Base-by-base conservation (phyloP, 1,140 invertebrate genomes). In the Globodera ellingtonae region DNA sequence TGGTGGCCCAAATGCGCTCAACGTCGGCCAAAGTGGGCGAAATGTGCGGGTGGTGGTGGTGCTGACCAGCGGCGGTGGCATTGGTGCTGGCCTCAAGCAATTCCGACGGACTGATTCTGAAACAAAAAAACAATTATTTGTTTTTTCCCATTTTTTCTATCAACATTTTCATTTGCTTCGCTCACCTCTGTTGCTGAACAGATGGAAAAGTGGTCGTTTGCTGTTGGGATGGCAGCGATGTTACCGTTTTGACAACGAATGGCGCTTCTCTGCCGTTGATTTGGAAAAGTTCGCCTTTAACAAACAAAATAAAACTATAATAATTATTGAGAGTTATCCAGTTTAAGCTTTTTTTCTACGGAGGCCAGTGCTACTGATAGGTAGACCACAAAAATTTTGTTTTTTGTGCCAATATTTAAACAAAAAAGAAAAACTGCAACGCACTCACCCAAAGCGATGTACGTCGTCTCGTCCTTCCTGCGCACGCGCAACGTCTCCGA, bases 241-340 rank as follows among this genome's bases (percentile, higher is more conserved):
- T 62, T 15, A 62, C 56, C 4, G 56, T n/a, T 8, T 80, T 74
- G 46, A 65, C 44, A 9, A 24, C 65, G 21, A 84, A 84, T 8
- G 83, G 83, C 24, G 74, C 86, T 18, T 47, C 35, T n/a, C 24
- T 70, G 24, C 83, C 83, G 70, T 85, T 84, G 46, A 75, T 81
- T 15, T 62, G 74, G 56, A 83, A 87, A n/a, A 84, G 52, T 35
- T 84, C 82, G 44, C 83, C 83, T 78, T 76, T 35, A 35, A 35
- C 35, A 35, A 35, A 35, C 35, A 35, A 35, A 13, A 7, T 18
- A 79, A 78, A 46, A n/a, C 46, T 80, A n/a, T 75, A n/a, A n/a
- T 47, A 15, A 35, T 8, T 76, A 67, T 44, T 44, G 18, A 76
- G n/a, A 75, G 13, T 71, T 81, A 35, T 35, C 35, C 35, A 35